A percentile compares a stretch with the other conserved stretches of the same genome.
These are phyloP conservation scores for Nasonia giraulti DNA, from an alignment of 1,140 invertebrate species.

Conservation along the genomic window DNA sequence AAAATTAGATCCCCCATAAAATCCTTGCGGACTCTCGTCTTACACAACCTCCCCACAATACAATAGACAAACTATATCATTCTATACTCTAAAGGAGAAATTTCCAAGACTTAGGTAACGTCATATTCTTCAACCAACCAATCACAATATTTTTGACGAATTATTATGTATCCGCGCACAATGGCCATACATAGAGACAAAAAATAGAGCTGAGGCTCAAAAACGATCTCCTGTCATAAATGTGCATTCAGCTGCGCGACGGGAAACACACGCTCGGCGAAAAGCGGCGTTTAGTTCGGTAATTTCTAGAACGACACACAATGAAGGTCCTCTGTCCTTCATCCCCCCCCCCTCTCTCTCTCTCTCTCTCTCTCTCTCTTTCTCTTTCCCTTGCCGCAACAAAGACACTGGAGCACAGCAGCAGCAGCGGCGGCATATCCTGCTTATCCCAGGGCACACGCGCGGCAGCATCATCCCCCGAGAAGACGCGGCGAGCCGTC, in stretches of 20 bases:
- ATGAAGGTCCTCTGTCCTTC: conserved; percentile 60
- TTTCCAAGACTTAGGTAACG: conserved; percentile 63
- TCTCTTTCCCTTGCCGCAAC: conserved; percentile 56
- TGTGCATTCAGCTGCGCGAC: conserved; percentile 66
- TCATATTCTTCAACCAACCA: conserved; percentile 67
- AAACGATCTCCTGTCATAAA: conserved; percentile 51
- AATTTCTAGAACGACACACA: conserved; percentile 65
- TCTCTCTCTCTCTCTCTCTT: neutral
- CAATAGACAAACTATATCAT: conserved; percentile 29
- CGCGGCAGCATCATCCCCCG: conserved; percentile 61
- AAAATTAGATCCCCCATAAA: neutral
- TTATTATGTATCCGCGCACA: conserved; percentile 66
- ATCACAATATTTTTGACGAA: conserved; percentile 76
- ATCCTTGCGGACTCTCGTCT: neutral
- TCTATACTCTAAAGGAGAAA: neutral
- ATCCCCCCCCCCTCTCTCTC: neutral
- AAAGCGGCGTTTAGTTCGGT: conserved; percentile 54
- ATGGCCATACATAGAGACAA: conserved; percentile 57
- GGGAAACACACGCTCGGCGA: conserved; percentile 59
- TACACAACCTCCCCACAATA: neutral
- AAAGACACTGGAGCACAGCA: conserved; percentile 64
- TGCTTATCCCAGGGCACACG: conserved; percentile 64
- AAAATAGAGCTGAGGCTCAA: neutral
- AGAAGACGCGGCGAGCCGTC: conserved; percentile 61
- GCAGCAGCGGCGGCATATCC: conserved; percentile 58